Evolutionary conservation across 2,888 invertebrate genomes (phyloP).

Genomic region (Neoaliturus tenellus): DNA sequence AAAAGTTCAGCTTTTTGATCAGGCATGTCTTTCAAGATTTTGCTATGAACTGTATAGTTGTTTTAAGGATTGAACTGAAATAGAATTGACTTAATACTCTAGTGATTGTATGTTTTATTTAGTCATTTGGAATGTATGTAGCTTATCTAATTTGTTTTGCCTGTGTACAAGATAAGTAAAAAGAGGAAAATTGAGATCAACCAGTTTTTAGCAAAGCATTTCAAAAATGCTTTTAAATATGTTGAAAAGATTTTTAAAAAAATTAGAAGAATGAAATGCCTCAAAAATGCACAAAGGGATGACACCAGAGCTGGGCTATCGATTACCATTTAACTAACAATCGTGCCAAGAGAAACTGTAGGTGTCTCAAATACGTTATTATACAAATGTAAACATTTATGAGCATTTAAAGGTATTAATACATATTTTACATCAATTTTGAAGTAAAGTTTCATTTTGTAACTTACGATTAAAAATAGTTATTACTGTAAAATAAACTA

Average conservation of each 20-base stretch:
- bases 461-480: neutral
- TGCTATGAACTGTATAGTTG: neutral
- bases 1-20: neutral
- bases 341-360: neutral
- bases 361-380: neutral
- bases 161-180: neutral
- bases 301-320: too few relatives aligned
- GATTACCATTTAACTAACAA: too few relatives aligned
- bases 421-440: slow-evolving; percentile 13
- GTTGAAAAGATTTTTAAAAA: too few relatives aligned
- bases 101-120: neutral
- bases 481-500: slow-evolving; percentile 3
- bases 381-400: neutral
- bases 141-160: neutral
- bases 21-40: slow-evolving; percentile 36
- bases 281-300: too few relatives aligned
- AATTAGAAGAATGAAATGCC: too few relatives aligned
- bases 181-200: neutral
- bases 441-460: slow-evolving; percentile 5
- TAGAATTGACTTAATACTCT: neutral
- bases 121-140: neutral
- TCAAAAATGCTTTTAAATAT: neutral
- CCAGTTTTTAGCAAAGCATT: neutral
- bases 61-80: neutral
- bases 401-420: neutral